Percentiles rank a stretch among this genome's conserved stretches.
Conservation (phyloP, 2,113 vertebrate species). For the Nibea albiflora region DNA sequence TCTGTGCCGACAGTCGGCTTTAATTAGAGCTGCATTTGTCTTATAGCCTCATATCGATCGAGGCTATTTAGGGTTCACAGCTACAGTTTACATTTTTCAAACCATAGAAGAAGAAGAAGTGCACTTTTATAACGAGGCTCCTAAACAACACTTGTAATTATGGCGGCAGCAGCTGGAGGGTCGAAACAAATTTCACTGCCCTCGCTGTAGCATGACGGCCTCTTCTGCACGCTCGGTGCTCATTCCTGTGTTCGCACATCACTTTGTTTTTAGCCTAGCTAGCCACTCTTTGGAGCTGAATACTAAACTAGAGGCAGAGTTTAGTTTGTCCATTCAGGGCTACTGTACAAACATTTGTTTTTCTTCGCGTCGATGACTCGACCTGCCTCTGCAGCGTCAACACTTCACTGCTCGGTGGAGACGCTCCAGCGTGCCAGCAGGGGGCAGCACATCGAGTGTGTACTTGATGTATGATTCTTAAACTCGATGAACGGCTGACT, state of each 20-base stretch:
- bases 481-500: too few relatives aligned
- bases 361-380: too few relatives aligned
- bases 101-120: neutral
- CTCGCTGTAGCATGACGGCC: neutral
- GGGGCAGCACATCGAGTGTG: too few relatives aligned
- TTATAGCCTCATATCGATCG: conserved; percentile 45
- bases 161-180: neutral
- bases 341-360: too few relatives aligned
- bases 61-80: conserved; percentile 34
- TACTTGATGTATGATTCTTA: too few relatives aligned
- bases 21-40: conserved; percentile 49
- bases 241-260: conserved; percentile 7
- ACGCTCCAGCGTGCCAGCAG: too few relatives aligned
- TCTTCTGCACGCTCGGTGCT: neutral
- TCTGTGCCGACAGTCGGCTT: conserved; percentile 17
- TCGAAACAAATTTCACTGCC: conserved; percentile 16
- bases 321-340: too few relatives aligned
- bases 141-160: conserved; percentile 9
- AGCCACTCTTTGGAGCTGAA: too few relatives aligned
- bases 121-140: neutral
- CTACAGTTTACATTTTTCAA: conserved; percentile 21
- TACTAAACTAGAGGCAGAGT: too few relatives aligned
- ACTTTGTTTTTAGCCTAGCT: neutral
- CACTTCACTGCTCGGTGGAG: too few relatives aligned
- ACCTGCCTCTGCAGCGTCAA: too few relatives aligned